Evolutionary conservation across 2,113 vertebrate species (phyloP).

Genomic region (Paedocypris sp.): DNA sequence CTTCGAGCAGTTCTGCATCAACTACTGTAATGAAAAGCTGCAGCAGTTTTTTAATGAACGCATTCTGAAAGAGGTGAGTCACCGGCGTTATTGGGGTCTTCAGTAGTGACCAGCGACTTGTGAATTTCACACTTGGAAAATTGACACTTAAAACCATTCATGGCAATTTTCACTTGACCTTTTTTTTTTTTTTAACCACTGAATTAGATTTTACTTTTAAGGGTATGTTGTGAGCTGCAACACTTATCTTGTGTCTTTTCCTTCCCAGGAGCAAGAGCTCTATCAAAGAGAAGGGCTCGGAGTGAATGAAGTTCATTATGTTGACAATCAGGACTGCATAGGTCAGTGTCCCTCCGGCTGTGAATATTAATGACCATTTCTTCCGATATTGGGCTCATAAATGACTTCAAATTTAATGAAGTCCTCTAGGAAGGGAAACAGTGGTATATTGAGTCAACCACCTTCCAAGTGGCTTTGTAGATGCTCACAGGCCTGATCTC

Average conservation of each 20-base stretch:
- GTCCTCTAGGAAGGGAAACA: too few species aligned
- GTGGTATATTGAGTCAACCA: too few species aligned
- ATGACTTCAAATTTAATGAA: neutral
- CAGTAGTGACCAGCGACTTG: neutral
- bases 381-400: neutral
- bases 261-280: constrained; percentile 85
- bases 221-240: too few species aligned
- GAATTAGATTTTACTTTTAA: neutral
- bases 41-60: constrained; percentile 99
- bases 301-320: constrained; percentile 95
- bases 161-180: neutral
- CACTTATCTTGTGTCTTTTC: constrained; percentile 27
- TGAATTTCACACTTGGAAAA: neutral
- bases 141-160: neutral
- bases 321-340: constrained; percentile 98
- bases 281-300: constrained; percentile 94
- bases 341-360: constrained; percentile 56
- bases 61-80: constrained; percentile 92
- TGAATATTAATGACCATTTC: neutral
- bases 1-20: constrained; percentile 99
- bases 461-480: neutral
- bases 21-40: constrained; percentile 98
- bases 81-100: neutral
- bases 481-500: neutral
- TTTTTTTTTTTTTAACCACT: neutral